A percentile compares a stretch with the other conserved stretches of the same genome.
Evolutionary conservation across 2,888 invertebrate genomes (phyloP).

Genomic region (Lordiphosa andalusiaca): DNA sequence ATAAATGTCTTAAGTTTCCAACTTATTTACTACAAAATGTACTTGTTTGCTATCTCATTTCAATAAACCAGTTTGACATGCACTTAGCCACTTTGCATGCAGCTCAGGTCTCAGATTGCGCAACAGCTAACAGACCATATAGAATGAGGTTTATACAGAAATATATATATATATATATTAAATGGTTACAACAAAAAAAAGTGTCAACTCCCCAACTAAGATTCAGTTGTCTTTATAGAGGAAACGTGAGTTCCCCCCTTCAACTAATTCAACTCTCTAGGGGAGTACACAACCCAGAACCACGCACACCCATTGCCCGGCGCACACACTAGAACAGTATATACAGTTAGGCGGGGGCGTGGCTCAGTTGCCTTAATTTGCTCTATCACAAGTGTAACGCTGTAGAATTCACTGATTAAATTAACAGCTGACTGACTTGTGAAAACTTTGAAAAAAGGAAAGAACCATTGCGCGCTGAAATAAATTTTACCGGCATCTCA

Average conservation of each 20-base stretch:
- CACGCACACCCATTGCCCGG: constrained; percentile 55
- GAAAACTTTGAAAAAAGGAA: constrained; percentile 32
- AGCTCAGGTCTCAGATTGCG: constrained; percentile 41
- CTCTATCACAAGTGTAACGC: constrained; percentile 79
- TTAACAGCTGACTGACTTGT: constrained; percentile 77
- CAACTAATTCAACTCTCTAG: constrained; percentile 76
- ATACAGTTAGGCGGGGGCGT: constrained; percentile 48
- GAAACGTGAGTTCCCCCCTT: constrained; percentile 2
- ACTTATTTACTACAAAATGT: background rate
- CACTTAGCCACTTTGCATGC: constrained; percentile 35
- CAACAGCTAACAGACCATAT: constrained; percentile 42
- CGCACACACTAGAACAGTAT: constrained; percentile 75
- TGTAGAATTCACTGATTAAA: constrained; percentile 55
- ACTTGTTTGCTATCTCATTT: background rate
- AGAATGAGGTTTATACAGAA: background rate
- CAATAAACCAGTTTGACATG: constrained; percentile 1
- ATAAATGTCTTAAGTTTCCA: no score
- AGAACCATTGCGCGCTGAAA: background rate
- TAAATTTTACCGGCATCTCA: constrained; percentile 27
- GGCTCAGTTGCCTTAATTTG: constrained; percentile 55
- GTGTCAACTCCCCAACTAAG: constrained; percentile 77
- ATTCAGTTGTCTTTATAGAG: constrained; percentile 36
- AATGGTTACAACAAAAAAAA: constrained; percentile 3
- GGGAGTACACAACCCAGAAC: constrained; percentile 60
- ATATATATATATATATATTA: background rate